phyloP scores from a whole-genome alignment of 2,113 vertebrate species.

The Lophochroa leadbeateri region DNA sequence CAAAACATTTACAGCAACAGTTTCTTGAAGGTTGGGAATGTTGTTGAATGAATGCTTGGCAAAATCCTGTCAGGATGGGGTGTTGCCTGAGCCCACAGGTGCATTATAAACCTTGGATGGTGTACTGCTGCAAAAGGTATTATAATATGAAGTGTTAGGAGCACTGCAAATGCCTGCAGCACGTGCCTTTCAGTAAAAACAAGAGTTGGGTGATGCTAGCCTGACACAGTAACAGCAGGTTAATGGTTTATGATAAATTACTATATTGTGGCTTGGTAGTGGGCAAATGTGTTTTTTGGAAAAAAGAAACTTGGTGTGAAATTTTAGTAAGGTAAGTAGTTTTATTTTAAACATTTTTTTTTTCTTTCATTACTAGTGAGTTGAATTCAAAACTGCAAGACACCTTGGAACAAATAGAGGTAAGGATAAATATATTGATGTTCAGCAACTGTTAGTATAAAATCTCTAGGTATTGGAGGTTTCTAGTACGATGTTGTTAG shows the following conservation, averaged over 20 bases:
- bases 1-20: neutral
- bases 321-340: neutral
- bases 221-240: neutral
- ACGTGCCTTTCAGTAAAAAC: neutral
- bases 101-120: neutral
- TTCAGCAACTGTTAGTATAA: neutral
- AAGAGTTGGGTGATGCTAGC: neutral
- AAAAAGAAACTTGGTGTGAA: neutral
- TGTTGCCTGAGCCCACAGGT: neutral
- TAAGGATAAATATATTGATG: slow-evolving; percentile 62
- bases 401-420: slow-evolving; percentile 98
- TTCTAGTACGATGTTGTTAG: neutral
- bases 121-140: neutral
- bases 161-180: neutral
- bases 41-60: neutral
- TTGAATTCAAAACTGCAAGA: slow-evolving; percentile 98
- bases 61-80: neutral
- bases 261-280: neutral
- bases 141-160: neutral
- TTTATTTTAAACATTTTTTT: neutral
- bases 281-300: neutral
- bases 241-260: neutral
- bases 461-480: neutral
- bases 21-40: neutral
- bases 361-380: slow-evolving; percentile 79